Percentiles rank a stretch among this genome's conserved stretches.
phyloP scores from a whole-genome alignment of 35 echinoderm and acorn worm species.

The Lytechinus variegatus region DNA sequence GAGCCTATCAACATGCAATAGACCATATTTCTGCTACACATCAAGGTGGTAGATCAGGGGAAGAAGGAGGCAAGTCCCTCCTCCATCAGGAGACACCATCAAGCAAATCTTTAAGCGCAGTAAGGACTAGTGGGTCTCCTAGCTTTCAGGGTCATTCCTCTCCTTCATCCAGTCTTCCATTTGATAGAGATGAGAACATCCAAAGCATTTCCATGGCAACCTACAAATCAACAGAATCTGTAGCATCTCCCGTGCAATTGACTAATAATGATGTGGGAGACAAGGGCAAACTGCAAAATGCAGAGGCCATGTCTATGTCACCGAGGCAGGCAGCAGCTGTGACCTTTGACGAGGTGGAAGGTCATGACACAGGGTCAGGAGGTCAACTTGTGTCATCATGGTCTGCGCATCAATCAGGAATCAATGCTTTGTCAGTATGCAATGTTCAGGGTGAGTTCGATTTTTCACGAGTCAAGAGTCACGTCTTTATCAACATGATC shows the following conservation, averaged over 20 bases:
- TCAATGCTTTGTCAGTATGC: slow-evolving; percentile 1
- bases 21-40: neutral
- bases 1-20: neutral
- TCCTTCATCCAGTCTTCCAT: neutral
- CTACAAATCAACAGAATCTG: neutral
- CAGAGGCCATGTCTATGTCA: neutral
- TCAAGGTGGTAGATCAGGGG: neutral
- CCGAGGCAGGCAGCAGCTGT: neutral
- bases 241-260: neutral
- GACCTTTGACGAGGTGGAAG: neutral
- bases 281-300: neutral
- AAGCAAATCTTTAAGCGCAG: neutral
- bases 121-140: neutral
- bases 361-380: neutral
- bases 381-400: neutral
- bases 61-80: neutral
- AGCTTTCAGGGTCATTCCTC: neutral
- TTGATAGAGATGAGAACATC: neutral
- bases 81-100: neutral
- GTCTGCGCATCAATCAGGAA: slow-evolving; percentile 28
- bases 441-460: neutral
- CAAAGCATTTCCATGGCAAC: neutral
- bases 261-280: neutral
- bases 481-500: no score
- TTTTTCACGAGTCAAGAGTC: neutral